These are phyloP conservation scores for Characodon lateralis DNA, from an alignment of 2,797 vertebrate genomes.

Conservation along the genomic window DNA sequence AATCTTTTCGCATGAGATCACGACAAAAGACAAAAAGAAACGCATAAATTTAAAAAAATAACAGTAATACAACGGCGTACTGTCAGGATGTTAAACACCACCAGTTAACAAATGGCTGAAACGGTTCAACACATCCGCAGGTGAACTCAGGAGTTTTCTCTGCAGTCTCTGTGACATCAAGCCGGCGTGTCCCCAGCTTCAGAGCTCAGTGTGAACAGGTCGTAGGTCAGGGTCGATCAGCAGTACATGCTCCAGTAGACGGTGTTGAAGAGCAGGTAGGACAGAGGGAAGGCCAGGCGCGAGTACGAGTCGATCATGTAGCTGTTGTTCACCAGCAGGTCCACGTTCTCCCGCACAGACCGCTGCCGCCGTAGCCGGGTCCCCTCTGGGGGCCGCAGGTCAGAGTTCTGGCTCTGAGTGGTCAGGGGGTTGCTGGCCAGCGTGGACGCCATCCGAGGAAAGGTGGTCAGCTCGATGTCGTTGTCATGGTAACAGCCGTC, in stretches of 20 bases:
- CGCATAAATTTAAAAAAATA: neutral
- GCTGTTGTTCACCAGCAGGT: slow-evolving; percentile 89
- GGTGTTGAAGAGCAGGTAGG: slow-evolving; percentile 91
- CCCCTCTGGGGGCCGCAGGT: slow-evolving; percentile 67
- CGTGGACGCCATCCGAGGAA: slow-evolving; percentile 53
- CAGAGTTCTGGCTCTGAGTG: slow-evolving; percentile 35
- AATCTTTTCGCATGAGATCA: neutral
- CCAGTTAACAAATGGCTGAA: neutral
- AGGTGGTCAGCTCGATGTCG: slow-evolving; percentile 81
- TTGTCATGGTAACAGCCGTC: slow-evolving; percentile 89
- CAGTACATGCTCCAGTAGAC: slow-evolving; percentile 93
- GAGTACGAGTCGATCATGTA: slow-evolving; percentile 93
- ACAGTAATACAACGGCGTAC: neutral
- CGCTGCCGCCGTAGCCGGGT: slow-evolving; percentile 79
- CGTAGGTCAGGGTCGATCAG: slow-evolving; percentile 63
- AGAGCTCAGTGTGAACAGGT: rapidly evolving
- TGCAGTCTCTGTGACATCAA: neutral
- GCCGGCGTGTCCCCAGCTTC: neutral
- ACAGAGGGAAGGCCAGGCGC: slow-evolving; percentile 87
- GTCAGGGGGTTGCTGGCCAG: slow-evolving; percentile 53
- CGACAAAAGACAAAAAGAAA: neutral
- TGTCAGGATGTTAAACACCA: neutral
- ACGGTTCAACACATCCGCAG: neutral
- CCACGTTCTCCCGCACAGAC: slow-evolving; percentile 81
- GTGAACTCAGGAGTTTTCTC: neutral